phyloP scores from a whole-genome alignment of 2,797 vertebrate species.

The Brachyalestes nurse region DNA sequence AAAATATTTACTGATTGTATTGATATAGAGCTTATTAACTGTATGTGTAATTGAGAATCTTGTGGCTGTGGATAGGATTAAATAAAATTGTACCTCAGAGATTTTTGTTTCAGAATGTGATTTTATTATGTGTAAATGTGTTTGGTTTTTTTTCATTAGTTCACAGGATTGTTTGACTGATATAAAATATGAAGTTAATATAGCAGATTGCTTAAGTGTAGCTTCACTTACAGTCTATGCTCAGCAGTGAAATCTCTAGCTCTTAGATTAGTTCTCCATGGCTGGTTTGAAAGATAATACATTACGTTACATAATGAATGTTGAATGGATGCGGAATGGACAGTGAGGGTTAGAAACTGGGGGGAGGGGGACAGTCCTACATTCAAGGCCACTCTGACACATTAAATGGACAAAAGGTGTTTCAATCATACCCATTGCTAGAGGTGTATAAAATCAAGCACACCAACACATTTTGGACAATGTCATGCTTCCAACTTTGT shows the following conservation, averaged over 20 bases:
- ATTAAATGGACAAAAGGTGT: no score
- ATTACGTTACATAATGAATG: slow-evolving; percentile 13
- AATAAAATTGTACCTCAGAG: slow-evolving; percentile 26
- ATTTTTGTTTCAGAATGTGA: neutral
- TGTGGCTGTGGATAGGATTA: slow-evolving; percentile 24
- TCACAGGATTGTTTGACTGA: neutral
- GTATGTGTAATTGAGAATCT: neutral
- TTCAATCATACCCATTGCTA: no score
- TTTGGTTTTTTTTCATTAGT: neutral
- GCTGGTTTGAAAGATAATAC: neutral
- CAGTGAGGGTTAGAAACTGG: neutral
- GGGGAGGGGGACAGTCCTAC: slow-evolving; percentile 25
- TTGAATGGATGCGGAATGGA: slow-evolving; percentile 29
- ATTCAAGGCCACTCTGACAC: no score
- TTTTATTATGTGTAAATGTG: neutral
- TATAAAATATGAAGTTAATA: no score
- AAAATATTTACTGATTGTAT: neutral
- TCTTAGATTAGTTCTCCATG: neutral
- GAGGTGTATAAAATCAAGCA: no score
- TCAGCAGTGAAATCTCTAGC: neutral
- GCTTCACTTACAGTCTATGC: no score
- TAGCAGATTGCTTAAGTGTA: no score
- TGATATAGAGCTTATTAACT: slow-evolving; percentile 2
- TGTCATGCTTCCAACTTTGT: no score
- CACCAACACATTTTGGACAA: no score